Percentiles rank a stretch among this genome's conserved stretches.
phyloP scores from a whole-genome alignment of 2,797 vertebrate species.

The Gambelia wislizenii region DNA sequence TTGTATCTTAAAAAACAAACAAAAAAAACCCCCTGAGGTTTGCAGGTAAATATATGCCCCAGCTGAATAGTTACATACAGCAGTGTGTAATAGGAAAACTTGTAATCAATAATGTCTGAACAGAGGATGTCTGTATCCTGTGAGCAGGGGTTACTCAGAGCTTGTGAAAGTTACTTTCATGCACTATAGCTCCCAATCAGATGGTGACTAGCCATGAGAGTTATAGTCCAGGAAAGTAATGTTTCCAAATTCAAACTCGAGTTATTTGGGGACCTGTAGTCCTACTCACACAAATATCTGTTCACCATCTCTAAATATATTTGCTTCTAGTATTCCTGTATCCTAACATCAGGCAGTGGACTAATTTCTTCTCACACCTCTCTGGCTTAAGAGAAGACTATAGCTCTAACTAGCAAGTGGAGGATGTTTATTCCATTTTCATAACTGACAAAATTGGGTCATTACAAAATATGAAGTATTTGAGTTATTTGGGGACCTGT shows the following conservation, averaged over 20 bases:
- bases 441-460: not conserved
- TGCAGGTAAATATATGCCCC: not conserved
- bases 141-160: not conserved
- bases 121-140: not conserved
- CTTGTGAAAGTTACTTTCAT: too few species aligned
- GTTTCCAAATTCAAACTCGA: too few species aligned
- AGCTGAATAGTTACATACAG: not conserved
- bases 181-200: too few species aligned
- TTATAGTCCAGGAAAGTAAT: too few species aligned
- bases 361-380: not conserved
- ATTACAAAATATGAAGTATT: not conserved
- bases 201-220: too few species aligned
- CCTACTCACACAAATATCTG: not conserved
- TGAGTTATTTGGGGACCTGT: not conserved
- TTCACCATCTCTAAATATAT: not conserved
- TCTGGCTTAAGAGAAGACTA: not conserved
- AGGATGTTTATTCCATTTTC: not conserved
- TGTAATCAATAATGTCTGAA: not conserved
- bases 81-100: not conserved
- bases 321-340: not conserved
- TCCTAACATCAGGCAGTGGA: not conserved
- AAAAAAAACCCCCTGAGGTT: too few species aligned
- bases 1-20: not conserved
- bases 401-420: not conserved
- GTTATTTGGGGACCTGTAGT: too few species aligned